These are phyloP conservation scores for Sclerurus mexicanus DNA, from an alignment of 2,113 vertebrate species.

Conservation along the genomic window DNA sequence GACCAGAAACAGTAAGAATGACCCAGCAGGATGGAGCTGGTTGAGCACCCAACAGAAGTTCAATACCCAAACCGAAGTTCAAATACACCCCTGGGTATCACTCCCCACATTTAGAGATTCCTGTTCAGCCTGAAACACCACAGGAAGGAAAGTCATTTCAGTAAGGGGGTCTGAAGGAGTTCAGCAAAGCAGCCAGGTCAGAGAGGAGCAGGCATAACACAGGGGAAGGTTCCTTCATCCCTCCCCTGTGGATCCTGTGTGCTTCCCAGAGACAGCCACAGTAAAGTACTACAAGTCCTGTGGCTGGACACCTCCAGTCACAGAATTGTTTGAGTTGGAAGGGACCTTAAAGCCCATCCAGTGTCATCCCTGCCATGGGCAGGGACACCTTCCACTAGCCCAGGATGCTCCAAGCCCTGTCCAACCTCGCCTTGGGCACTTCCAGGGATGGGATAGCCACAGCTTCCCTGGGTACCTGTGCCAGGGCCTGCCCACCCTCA, in stretches of 20 bases:
- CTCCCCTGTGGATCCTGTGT: rapidly evolving
- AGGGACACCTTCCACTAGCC: neutral
- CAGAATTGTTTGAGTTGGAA: no score
- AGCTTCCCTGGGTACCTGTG: neutral
- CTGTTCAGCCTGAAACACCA: neutral
- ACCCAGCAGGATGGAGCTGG: neutral
- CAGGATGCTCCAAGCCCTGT: neutral
- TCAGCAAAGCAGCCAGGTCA: neutral
- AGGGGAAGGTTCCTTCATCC: neutral
- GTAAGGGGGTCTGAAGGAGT: no score
- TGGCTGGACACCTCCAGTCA: rapidly evolving
- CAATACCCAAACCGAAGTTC: neutral
- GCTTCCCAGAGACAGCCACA: neutral
- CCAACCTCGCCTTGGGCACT: neutral
- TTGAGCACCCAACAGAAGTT: neutral
- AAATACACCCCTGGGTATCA: neutral
- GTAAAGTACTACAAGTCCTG: no score
- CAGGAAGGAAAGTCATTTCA: neutral
- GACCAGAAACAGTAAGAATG: neutral
- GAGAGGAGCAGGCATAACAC: rapidly evolving
- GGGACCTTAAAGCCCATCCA: neutral
- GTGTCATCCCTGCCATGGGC: neutral
- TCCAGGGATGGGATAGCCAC: neutral
- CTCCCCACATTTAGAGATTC: neutral
- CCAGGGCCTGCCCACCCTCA: neutral